Evolutionary conservation across 1,140 invertebrate genomes (phyloP).

Genomic region (Drosophila bifasciata): DNA sequence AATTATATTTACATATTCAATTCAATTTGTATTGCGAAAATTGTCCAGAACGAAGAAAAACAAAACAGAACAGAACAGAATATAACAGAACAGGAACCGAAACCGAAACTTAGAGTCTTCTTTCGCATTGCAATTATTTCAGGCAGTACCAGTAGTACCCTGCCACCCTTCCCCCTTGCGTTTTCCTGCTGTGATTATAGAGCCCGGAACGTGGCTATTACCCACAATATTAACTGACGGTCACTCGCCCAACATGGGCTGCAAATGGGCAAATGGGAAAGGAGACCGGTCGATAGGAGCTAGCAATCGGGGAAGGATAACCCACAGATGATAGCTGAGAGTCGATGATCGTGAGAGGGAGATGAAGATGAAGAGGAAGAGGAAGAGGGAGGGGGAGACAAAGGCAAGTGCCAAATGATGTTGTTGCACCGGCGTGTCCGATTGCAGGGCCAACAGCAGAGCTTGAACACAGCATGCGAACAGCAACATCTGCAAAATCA

Average conservation of each 20-base stretch:
- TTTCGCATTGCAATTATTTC: conserved; percentile 47
- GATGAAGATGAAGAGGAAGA: conserved; percentile 1
- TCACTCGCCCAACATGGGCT: conserved; percentile 40
- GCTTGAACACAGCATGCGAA: no score
- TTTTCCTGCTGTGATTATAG: conserved; percentile 51
- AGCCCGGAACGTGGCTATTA: conserved; percentile 72
- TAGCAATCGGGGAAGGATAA: no score
- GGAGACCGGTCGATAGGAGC: neutral
- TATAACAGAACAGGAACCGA: neutral
- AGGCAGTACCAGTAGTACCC: conserved; percentile 14
- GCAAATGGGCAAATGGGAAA: conserved; percentile 47
- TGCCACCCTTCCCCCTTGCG: neutral
- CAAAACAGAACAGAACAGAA: neutral
- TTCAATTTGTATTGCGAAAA: conserved; percentile 74
- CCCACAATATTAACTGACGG: conserved; percentile 67
- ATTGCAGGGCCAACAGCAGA: conserved; percentile 52
- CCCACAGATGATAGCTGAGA: no score
- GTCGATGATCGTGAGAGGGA: neutral
- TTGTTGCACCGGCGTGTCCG: conserved; percentile 44
- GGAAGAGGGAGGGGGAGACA: neutral
- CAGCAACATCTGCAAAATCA: conserved; percentile 20
- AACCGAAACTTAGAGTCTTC: neutral
- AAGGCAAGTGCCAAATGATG: conserved; percentile 39
- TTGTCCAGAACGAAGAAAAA: conserved; percentile 43
- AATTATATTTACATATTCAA: conserved; percentile 78